These are phyloP conservation scores for Macrobrachium rosenbergii DNA, from an alignment of 1,140 invertebrate species.

Conservation along the genomic window DNA sequence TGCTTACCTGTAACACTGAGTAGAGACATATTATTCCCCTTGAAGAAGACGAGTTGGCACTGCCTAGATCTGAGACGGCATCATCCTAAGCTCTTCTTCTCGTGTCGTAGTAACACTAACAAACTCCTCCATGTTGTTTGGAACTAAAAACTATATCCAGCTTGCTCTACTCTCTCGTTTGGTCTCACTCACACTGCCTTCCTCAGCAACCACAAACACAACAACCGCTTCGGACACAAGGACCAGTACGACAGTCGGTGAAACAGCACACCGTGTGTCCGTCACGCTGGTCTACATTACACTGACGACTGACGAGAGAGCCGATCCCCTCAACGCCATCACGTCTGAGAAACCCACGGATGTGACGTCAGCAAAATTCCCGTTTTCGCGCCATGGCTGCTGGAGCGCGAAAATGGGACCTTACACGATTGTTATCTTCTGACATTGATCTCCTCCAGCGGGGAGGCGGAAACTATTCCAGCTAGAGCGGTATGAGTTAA, in stretches of 20 bases:
- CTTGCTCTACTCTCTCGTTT: slow-evolving; percentile 20
- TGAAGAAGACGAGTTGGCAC: not conserved
- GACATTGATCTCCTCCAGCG: not conserved
- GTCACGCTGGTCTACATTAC: slow-evolving; percentile 63
- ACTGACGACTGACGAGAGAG: slow-evolving; percentile 39
- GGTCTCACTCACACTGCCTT: not conserved
- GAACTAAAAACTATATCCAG: slow-evolving; percentile 23
- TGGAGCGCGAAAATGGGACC: slow-evolving; percentile 46
- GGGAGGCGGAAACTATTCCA: not conserved
- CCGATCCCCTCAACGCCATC: slow-evolving; percentile 50
- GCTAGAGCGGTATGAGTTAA: not conserved
- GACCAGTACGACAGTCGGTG: slow-evolving; percentile 42
- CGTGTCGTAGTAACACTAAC: not conserved
- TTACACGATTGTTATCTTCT: not conserved
- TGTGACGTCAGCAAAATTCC: slow-evolving; percentile 61
- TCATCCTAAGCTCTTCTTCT: slow-evolving; percentile 20
- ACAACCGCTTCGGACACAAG: slow-evolving; percentile 31
- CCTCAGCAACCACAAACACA: slow-evolving; percentile 16
- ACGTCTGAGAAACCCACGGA: slow-evolving; percentile 49
- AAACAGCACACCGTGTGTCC: slow-evolving; percentile 48
- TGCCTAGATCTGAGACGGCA: slow-evolving; percentile 42
- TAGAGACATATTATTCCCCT: slow-evolving; percentile 59
- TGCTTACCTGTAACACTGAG: slow-evolving; percentile 59
- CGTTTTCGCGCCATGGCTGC: slow-evolving; percentile 54
- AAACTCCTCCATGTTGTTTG: slow-evolving; percentile 49